Evolutionary conservation across 1,140 invertebrate genomes (phyloP).

Genomic region (Drosophila santomea): DNA sequence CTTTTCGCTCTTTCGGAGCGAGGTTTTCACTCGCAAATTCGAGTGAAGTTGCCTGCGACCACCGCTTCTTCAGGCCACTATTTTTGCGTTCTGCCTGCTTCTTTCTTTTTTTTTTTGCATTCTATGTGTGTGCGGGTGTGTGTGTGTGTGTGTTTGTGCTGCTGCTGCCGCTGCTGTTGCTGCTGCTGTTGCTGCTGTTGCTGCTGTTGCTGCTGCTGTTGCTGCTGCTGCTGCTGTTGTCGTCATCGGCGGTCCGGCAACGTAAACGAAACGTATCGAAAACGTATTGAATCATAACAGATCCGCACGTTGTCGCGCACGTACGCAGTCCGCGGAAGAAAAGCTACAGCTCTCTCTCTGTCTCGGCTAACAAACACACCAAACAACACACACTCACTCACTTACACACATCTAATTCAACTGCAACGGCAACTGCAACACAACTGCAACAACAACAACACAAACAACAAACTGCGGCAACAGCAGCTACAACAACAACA

Average conservation of each 20-base stretch:
- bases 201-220: conserved; percentile 14
- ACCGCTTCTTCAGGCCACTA: conserved; percentile 20
- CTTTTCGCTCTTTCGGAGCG: conserved; percentile 20
- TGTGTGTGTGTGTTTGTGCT: conserved; percentile 17
- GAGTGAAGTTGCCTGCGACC: conserved; percentile 39
- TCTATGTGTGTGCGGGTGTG: conserved; percentile 47
- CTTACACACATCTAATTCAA: conserved; percentile 6
- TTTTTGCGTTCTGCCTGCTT: conserved; percentile 13
- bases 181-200: conserved; percentile 35
- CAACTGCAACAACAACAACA: conserved; percentile 4
- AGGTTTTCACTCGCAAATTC: conserved; percentile 30
- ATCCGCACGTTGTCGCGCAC: conserved; percentile 82
- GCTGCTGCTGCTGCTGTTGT: conserved; percentile 28
- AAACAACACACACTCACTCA: conserved; percentile 14
- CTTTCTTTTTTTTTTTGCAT: conserved; percentile 50
- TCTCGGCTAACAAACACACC: conserved; percentile 30
- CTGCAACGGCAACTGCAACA: conserved; percentile 26
- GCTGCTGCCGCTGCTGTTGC: conserved; percentile 19
- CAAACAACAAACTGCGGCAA: conserved; percentile 1
- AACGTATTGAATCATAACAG: conserved; percentile 83
- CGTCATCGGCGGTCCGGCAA: conserved; percentile 64
- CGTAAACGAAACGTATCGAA: conserved; percentile 80
- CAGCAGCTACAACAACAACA: conserved; percentile 2
- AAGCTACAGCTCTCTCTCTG: conserved; percentile 54
- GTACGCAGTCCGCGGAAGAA: conserved; percentile 80